Evolutionary conservation across 2,113 vertebrate species (phyloP), one percentile per base, ranked within the genome.

Genomic region (Agapornis roseicollis): DNA sequence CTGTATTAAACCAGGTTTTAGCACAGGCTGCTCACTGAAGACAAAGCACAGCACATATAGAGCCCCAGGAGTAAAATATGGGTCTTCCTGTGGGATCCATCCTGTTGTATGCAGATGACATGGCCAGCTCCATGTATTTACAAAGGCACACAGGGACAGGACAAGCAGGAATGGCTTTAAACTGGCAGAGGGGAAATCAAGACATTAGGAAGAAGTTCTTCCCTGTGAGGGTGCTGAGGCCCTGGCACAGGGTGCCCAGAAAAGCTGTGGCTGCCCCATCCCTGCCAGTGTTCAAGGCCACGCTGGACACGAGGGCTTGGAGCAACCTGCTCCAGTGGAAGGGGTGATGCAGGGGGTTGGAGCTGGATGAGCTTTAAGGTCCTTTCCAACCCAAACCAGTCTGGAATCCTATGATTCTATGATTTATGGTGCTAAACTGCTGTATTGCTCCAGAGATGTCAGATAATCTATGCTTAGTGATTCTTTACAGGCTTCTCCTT

Each of bases 51-150:
- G 77, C 65, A 64, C 33, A 74, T 22, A 42, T 7, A 80, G 29
- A 89, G 47, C 29, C 25, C 23, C 22, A 28, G 7, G 24, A 81
- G 17, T 9, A 28, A 83, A 28, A 16, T 31, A 35, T 9, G 56
- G 14, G 42, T 29, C 20, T 52, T 47, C 80, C 31, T 28, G 3
- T 0, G 1, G 39, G 35, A 23, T 20, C 35, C 22, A 0, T 20
- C 23, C 58, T 77, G 33, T 19, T 1, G 0, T 12, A 56, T 2
- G 2, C 31, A 50, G 41, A 16, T 6, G 31, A 19, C 2, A 17
- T 2, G 2, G 11, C 39, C 6, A 0, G 13, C 3, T 31, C 31
- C 70, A 53, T 8, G 6, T 46, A 47, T 60, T 78, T 58, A 58
- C 56, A 58, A 35, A 58, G 14, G 33, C 13, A 35, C 56, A 58